Percentiles rank a stretch among this genome's conserved stretches.
Evolutionary conservation across 35 echinoderm and acorn worm species (phyloP).

Genomic region (Apostichopus parvimensis): DNA sequence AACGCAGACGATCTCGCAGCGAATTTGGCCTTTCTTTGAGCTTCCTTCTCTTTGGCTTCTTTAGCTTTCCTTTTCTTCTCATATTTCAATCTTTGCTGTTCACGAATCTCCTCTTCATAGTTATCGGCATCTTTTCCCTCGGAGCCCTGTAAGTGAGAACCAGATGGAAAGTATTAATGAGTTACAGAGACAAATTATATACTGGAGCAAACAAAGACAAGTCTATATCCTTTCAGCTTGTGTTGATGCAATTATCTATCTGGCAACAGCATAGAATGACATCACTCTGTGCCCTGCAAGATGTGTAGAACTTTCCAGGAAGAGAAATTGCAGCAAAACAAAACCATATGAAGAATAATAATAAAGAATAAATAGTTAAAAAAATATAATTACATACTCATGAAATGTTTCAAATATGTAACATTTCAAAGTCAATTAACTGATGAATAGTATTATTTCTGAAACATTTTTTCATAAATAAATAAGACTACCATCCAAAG

Average conservation of each 20-base stretch:
- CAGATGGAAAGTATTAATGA: not conserved
- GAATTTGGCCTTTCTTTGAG: slow-evolving; percentile 55
- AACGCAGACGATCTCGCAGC: slow-evolving; percentile 37
- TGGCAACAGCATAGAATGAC: not conserved
- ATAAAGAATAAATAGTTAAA: no score
- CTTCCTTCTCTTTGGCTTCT: slow-evolving; percentile 60
- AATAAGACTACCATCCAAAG: no score
- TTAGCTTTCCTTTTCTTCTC: slow-evolving; percentile 64
- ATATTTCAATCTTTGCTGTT: slow-evolving; percentile 62
- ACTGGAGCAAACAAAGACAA: no score
- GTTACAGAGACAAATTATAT: not conserved
- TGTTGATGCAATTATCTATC: not conserved
- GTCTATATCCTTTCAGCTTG: not conserved
- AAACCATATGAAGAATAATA: no score
- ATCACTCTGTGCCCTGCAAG: not conserved
- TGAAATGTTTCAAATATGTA: no score
- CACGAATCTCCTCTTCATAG: slow-evolving; percentile 72
- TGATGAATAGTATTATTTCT: no score
- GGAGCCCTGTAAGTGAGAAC: slow-evolving; percentile 26
- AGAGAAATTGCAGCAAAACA: no score
- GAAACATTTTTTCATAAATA: no score
- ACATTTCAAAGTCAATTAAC: no score
- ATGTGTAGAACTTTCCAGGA: no score
- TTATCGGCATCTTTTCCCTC: slow-evolving; percentile 41
- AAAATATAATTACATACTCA: no score